These are phyloP conservation scores for Stichodactyla mertensii DNA, from an alignment of 64 coral and sea anemone genomes.

Conservation along the genomic window DNA sequence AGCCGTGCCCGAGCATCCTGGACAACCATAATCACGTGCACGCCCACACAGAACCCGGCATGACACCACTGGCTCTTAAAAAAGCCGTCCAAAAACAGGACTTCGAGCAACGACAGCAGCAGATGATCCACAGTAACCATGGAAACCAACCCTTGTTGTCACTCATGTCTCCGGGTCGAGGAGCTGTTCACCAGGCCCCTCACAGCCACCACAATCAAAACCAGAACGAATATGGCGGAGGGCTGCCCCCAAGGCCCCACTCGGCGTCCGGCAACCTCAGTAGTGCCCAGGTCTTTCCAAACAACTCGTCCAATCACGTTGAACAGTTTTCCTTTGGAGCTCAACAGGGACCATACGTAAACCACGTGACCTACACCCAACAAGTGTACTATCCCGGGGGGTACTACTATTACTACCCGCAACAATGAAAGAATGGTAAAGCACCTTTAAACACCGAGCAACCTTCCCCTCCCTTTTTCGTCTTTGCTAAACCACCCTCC, in stretches of 20 bases:
- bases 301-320: conserved; percentile 51
- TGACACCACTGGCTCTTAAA: conserved; percentile 60
- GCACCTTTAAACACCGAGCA: too few relatives aligned
- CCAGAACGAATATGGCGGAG: conserved; percentile 42
- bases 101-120: conserved; percentile 39
- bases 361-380: conserved; percentile 73
- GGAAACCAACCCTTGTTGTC: conserved; percentile 78
- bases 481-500: neutral
- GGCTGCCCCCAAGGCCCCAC: conserved; percentile 79
- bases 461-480: neutral
- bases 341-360: conserved; percentile 62
- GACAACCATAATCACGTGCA: conserved; percentile 78
- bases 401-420: conserved; percentile 58
- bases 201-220: conserved; percentile 3
- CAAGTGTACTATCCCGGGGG: conserved; percentile 62
- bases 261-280: conserved; percentile 79
- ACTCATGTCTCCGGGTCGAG: conserved; percentile 61
- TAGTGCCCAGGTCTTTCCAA: conserved; percentile 54
- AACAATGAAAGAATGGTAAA: conserved; percentile 26
- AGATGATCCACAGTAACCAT: conserved; percentile 43
- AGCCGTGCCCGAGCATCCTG: conserved; percentile 38
- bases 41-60: conserved; percentile 39
- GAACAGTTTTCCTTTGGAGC: conserved; percentile 72
- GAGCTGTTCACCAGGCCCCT: conserved; percentile 26
- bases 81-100: conserved; percentile 46